Percentiles rank a stretch among this genome's conserved stretches.
phyloP scores from a whole-genome alignment of 2,797 vertebrate genomes.

The Enteromius argenteus region DNA sequence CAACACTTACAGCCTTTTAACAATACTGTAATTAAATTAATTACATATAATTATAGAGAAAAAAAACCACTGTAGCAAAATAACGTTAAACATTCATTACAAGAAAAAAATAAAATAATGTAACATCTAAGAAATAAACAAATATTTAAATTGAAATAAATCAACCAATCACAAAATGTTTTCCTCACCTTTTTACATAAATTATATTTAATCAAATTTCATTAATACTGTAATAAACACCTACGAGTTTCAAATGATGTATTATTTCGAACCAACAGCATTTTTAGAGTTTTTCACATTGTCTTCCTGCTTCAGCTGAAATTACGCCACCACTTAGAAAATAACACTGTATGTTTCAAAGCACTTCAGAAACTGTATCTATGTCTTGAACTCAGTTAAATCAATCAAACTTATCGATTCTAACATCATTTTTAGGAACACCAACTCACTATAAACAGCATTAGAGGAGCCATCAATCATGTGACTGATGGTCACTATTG shows the following conservation, averaged over 20 bases:
- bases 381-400: background rate
- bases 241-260: too few species aligned
- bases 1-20: background rate
- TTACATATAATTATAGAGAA: background rate
- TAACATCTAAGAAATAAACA: background rate
- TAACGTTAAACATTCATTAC: background rate
- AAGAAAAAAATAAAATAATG: background rate
- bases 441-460: background rate
- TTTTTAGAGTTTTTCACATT: too few species aligned
- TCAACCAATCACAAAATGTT: background rate
- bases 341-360: too few species aligned
- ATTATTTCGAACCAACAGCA: too few species aligned
- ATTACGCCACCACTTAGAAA: too few species aligned
- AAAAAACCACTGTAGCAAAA: background rate
- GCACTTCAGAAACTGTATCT: too few species aligned
- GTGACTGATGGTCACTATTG: background rate
- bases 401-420: background rate
- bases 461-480: background rate
- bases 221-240: background rate
- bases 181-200: background rate
- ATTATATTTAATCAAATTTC: too few species aligned
- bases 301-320: too few species aligned
- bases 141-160: background rate
- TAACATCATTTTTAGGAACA: background rate
- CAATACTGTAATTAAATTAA: background rate